phyloP scores from a whole-genome alignment of 2,888 invertebrate species.

The Eurytoma adleriae region DNA sequence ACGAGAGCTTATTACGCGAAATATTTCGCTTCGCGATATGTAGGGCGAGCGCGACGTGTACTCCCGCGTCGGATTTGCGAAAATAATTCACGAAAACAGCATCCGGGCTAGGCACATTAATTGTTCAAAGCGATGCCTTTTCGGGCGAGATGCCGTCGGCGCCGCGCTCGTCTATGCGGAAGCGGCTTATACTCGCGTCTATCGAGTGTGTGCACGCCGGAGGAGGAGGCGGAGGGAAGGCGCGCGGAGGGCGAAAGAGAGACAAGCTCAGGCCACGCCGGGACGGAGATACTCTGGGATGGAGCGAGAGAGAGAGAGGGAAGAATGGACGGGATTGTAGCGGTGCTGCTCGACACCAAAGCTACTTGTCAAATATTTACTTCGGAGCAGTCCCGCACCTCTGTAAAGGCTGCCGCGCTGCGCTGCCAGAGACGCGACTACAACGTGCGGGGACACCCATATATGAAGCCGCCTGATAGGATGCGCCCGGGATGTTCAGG shows the following conservation, averaged over 20 bases:
- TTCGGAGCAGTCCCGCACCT: slow-evolving; percentile 50
- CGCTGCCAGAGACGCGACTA: slow-evolving; percentile 6
- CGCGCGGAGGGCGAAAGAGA: slow-evolving; percentile 28
- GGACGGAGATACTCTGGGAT: background rate
- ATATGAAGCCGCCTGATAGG: slow-evolving; percentile 2
- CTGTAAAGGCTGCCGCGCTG: slow-evolving; percentile 34
- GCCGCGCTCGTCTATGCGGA: background rate
- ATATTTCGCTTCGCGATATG: too few species aligned
- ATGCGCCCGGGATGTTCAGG: background rate
- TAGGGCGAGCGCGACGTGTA: background rate
- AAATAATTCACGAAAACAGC: background rate
- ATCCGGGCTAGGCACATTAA: slow-evolving; percentile 14
- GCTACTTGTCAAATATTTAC: slow-evolving; percentile 69
- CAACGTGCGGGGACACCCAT: background rate
- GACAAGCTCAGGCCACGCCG: background rate
- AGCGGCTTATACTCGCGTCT: background rate
- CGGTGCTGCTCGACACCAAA: slow-evolving; percentile 58
- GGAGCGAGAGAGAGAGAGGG: too few species aligned
- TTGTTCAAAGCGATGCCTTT: slow-evolving; percentile 30
- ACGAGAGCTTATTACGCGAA: background rate
- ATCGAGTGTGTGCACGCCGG: background rate
- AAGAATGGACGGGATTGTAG: slow-evolving; percentile 34
- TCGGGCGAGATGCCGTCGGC: background rate
- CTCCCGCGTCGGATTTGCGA: background rate
- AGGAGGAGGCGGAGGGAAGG: background rate